Conservation (phyloP, 2,888 invertebrate species). For the Heliconius erato region DNA sequence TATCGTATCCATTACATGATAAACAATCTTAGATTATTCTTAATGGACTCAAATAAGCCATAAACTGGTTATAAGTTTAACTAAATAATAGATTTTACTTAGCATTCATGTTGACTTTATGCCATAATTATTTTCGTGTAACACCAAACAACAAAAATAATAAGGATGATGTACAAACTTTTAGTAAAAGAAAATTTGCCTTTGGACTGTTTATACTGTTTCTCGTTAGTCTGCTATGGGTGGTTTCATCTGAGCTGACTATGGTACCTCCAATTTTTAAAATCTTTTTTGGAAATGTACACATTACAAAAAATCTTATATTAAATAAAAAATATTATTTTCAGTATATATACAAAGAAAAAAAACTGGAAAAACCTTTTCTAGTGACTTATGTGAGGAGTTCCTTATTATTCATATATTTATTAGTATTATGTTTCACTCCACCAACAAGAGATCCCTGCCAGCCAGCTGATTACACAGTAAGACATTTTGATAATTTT, state of each 20-base stretch:
- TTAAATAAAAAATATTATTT: slow-evolving; percentile 66
- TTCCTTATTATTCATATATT: slow-evolving; percentile 96
- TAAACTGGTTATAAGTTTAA: slow-evolving; percentile 46
- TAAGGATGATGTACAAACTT: slow-evolving; percentile 74
- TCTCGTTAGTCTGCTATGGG: slow-evolving; percentile 98
- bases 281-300: background rate
- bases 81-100: slow-evolving; percentile 50
- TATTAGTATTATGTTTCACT: slow-evolving; percentile 95
- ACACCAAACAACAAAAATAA: slow-evolving; percentile 72
- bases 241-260: slow-evolving; percentile 96
- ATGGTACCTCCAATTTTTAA: slow-evolving; percentile 87
- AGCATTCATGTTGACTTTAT: slow-evolving; percentile 82
- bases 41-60: slow-evolving; percentile 47
- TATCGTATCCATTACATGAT: slow-evolving; percentile 36
- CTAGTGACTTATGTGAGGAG: slow-evolving; percentile 98
- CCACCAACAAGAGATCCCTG: slow-evolving; percentile 96
- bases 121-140: slow-evolving; percentile 82
- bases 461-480: slow-evolving; percentile 90
- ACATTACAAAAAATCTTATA: background rate
- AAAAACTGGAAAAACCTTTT: slow-evolving; percentile 96
- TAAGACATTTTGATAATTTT: slow-evolving; percentile 67
- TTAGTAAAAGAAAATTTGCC: slow-evolving; percentile 85
- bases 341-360: slow-evolving; percentile 94
- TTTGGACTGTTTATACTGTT: slow-evolving; percentile 95
- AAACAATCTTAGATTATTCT: slow-evolving; percentile 37